phyloP scores from a whole-genome alignment of 1,140 invertebrate genomes.

The Zaprionus capensis region DNA sequence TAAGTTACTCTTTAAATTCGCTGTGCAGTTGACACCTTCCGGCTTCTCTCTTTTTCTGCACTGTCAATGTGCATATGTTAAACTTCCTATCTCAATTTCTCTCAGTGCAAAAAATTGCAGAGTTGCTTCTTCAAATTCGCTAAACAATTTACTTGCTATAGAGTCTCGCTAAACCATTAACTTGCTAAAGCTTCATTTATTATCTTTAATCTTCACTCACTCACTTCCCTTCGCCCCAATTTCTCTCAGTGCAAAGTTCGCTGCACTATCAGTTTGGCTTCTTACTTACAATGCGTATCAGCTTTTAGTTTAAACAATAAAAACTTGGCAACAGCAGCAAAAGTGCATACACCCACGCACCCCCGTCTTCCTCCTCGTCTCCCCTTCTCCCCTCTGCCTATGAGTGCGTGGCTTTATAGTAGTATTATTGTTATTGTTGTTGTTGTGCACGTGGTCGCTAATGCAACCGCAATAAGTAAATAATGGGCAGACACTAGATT shows the following conservation, averaged over 20 bases:
- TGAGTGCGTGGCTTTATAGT: constrained; percentile 14
- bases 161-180: no score
- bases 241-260: not conserved
- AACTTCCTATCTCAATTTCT: no score
- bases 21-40: no score
- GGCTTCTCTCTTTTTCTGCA: no score
- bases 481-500: constrained; percentile 46
- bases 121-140: no score
- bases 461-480: constrained; percentile 47
- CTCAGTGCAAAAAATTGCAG: no score
- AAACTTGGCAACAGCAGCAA: constrained; percentile 39
- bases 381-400: not conserved
- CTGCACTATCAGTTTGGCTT: constrained; percentile 43
- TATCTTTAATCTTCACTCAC: not conserved
- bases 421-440: constrained; percentile 23
- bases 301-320: constrained; percentile 75
- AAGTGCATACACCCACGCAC: constrained; percentile 24
- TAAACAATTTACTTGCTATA: no score
- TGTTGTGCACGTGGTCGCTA: constrained; percentile 46
- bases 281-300: constrained; percentile 34
- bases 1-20: no score
- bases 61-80: no score
- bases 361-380: not conserved
- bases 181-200: not conserved
- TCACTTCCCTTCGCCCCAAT: not conserved